Base-by-base conservation (phyloP, 2,888 invertebrate species). In the Callinectes sapidus region DNA sequence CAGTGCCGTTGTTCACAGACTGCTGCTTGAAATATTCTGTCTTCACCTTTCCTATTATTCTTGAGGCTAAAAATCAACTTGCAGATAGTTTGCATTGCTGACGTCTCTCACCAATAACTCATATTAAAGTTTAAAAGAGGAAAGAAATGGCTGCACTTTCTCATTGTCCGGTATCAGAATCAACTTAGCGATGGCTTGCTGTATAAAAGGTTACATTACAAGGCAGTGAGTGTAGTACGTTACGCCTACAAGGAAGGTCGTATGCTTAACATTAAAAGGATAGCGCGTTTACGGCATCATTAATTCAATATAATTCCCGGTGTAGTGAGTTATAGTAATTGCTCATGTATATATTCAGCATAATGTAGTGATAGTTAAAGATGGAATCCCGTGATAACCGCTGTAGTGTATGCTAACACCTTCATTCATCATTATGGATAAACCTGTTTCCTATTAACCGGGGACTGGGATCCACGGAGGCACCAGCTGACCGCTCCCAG, bases 341-440 rank as follows among this genome's bases (percentile, higher is more conserved):
- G 81, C 23, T n/a, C 81, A 81, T 81, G 81, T 81, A 81, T 81
- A 81, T 81, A 81, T 81, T 81, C 81, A 81, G 32, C 81, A 81
- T 81, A 81, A 81, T 81, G 16, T 81, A 32, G 10, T 2, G 81
- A 81, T 81, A 81, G 81, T 81, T 35, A 81, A 81, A 35, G 81
- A 35, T 81, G 32, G 71, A 71, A 16, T 32, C 35, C 16, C 81
- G 16, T 35, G 81, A 81, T 81, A 35, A 32, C 81, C 81, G 35
- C 81, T 81, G 35, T 81, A 81, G 32, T 81, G 81, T 81, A 81
- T 81, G 81, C 81, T 81, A 81, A 81, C 81, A 35, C 81, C 81
- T 81, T n/a, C 81, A 81, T 81, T 81, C 35, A 81, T 81, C 81
- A 81, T 35, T 35, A 81, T 81, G 81, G 81, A 81, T 81, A 81